These are phyloP conservation scores for Eulithis prunata DNA, from an alignment of 2,888 invertebrate species.

Conservation along the genomic window DNA sequence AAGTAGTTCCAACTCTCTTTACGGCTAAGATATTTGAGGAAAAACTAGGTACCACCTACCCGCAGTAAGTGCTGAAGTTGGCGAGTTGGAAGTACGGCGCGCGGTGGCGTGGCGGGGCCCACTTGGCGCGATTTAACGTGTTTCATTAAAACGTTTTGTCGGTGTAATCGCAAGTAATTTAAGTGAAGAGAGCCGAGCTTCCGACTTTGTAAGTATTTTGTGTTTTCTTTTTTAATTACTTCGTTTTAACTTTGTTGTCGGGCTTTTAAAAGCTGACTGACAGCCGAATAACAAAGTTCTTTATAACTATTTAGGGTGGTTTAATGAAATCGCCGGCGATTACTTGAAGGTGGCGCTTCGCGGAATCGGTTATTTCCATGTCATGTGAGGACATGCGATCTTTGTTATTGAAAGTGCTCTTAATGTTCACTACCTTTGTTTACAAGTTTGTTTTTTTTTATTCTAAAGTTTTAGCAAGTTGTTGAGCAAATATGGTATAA, in stretches of 20 bases:
- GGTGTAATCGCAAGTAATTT: slow-evolving; percentile 84
- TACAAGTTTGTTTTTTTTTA: no score
- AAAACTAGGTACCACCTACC: slow-evolving; percentile 78
- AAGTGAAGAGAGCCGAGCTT: slow-evolving; percentile 83
- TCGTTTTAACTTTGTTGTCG: slow-evolving; percentile 83
- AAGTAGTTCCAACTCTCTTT: slow-evolving; percentile 83
- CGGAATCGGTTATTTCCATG: slow-evolving; percentile 56
- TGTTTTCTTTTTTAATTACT: slow-evolving; percentile 85
- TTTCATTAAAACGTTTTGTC: slow-evolving; percentile 84
- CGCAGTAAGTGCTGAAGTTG: slow-evolving; percentile 79
- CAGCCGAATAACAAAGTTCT: slow-evolving; percentile 82
- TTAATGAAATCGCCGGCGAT: slow-evolving; percentile 76
- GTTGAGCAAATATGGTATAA: no score
- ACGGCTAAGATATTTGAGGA: slow-evolving; percentile 83
- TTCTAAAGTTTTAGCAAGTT: no score
- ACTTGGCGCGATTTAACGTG: slow-evolving; percentile 82
- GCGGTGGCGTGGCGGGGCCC: slow-evolving; percentile 65
- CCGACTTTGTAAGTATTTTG: slow-evolving; percentile 84
- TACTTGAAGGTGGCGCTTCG: slow-evolving; percentile 65
- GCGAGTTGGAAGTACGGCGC: slow-evolving; percentile 74
- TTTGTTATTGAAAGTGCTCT: slow-evolving; percentile 19
- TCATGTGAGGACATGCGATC: slow-evolving; percentile 35
- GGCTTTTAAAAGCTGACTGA: slow-evolving; percentile 83
- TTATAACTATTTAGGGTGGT: slow-evolving; percentile 79
- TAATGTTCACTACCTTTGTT: not conserved